A percentile compares a stretch with the other conserved stretches of the same genome.
phyloP scores from a whole-genome alignment of 2,888 invertebrate species.

The Leucozona laternaria region DNA sequence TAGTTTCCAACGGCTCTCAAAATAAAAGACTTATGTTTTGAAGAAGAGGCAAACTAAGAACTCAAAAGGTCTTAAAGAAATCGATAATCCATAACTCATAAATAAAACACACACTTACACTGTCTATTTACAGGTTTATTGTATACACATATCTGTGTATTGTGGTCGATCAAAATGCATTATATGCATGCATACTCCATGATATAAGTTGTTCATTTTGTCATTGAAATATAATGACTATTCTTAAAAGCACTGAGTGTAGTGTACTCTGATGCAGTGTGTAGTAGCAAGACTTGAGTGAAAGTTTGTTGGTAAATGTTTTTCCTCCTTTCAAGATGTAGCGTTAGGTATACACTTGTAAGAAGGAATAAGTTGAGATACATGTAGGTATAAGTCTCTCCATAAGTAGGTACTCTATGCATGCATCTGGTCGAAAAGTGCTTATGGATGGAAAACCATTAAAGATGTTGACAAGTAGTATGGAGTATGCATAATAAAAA shows the following conservation, averaged over 20 bases:
- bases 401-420: background rate
- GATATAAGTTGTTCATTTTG: background rate
- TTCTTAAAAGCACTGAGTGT: constrained; percentile 26
- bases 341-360: background rate
- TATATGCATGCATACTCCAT: background rate
- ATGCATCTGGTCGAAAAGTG: constrained; percentile 30
- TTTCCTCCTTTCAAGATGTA: constrained; percentile 38
- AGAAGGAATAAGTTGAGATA: background rate
- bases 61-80: background rate
- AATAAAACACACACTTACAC: background rate
- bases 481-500: background rate
- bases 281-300: constrained; percentile 16
- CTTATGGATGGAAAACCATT: constrained; percentile 32
- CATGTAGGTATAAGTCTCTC: background rate
- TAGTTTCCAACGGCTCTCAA: too few species aligned
- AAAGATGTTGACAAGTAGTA: constrained; percentile 22
- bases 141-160: background rate
- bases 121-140: too few species aligned
- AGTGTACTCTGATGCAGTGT: background rate
- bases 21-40: too few species aligned
- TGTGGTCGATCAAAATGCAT: background rate
- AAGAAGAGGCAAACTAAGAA: too few species aligned
- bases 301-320: constrained; percentile 50
- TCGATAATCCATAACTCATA: background rate
- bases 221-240: constrained; percentile 35